Percentiles rank a stretch among this genome's conserved stretches.
Evolutionary conservation across 2,113 vertebrate genomes (phyloP).

Genomic region (Labeo catla): DNA sequence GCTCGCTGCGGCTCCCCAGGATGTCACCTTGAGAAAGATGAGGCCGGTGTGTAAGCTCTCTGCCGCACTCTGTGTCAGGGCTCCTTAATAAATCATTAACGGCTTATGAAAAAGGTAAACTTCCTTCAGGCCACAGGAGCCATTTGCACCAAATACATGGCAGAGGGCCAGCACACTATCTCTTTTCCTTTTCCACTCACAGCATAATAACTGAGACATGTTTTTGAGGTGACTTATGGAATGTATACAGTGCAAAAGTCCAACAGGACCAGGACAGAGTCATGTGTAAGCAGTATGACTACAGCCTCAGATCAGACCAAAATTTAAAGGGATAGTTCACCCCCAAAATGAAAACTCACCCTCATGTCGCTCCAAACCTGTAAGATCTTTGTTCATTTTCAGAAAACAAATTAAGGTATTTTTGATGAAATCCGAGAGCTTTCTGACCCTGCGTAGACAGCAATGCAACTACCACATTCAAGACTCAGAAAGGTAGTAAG

Average conservation of each 20-base stretch:
- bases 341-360: no score
- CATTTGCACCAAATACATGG: constrained; percentile 39
- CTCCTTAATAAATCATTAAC: constrained; percentile 64
- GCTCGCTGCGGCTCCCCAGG: constrained; percentile 29
- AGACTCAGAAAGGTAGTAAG: no score
- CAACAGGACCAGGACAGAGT: not conserved
- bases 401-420: no score
- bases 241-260: not conserved
- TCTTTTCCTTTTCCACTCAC: constrained; percentile 12
- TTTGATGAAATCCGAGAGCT: no score
- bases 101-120: constrained; percentile 62
- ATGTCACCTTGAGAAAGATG: constrained; percentile 60
- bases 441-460: no score
- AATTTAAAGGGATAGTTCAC: not conserved
- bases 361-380: no score
- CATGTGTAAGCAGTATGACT: not conserved
- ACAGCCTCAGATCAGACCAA: not conserved
- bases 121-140: constrained; percentile 53
- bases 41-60: constrained; percentile 44
- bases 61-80: constrained; percentile 46
- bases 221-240: constrained; percentile 37
- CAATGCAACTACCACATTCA: no score
- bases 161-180: constrained; percentile 42
- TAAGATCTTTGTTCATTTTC: no score
- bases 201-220: constrained; percentile 29